These are phyloP conservation scores for Fragariocoptes setiger DNA, from an alignment of 1,140 invertebrate genomes.

Conservation along the genomic window DNA sequence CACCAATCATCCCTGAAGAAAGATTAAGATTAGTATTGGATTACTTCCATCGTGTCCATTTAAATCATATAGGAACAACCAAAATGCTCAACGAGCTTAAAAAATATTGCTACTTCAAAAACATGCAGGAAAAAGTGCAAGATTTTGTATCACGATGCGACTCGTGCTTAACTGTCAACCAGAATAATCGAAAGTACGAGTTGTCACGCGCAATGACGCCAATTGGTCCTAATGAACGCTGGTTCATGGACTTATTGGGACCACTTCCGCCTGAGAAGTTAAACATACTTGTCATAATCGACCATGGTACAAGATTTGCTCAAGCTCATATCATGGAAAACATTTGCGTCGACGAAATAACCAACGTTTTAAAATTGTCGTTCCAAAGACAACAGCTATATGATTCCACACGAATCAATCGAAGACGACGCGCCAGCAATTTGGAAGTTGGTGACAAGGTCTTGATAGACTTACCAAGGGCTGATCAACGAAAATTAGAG, in stretches of 20 bases:
- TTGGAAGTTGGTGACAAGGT: background rate
- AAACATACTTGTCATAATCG: background rate
- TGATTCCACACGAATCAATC: background rate
- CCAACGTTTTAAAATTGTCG: background rate
- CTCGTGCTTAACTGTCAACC: background rate
- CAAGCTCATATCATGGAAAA: background rate
- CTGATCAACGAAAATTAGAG: background rate
- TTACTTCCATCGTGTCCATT: background rate
- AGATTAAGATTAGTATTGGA: no score
- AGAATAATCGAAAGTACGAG: background rate
- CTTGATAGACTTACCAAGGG: background rate
- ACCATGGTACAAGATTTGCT: background rate
- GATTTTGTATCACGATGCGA: background rate
- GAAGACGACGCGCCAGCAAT: background rate
- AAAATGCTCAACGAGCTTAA: background rate
- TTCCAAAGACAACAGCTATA: background rate
- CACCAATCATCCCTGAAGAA: no score
- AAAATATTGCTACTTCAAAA: background rate
- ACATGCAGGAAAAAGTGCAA: background rate
- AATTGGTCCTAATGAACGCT: background rate
- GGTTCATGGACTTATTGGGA: background rate
- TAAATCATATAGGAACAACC: background rate
- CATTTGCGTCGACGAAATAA: background rate
- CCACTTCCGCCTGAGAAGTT: background rate
- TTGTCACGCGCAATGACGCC: background rate